These are phyloP conservation scores for Calosoma granatense DNA, from an alignment of 1,140 invertebrate species.

Conservation along the genomic window DNA sequence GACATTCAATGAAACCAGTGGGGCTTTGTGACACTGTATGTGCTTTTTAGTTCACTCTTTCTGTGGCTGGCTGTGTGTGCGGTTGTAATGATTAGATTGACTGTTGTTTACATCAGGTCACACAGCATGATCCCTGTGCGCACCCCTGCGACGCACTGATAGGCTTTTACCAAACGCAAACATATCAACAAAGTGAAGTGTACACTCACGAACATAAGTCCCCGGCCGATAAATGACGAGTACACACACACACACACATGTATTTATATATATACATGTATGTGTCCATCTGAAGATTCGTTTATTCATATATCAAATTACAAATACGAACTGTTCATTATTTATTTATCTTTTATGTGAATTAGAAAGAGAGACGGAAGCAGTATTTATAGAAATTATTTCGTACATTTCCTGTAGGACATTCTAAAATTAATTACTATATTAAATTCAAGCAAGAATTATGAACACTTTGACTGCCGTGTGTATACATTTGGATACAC, in stretches of 20 bases:
- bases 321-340: background rate
- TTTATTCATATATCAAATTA: background rate
- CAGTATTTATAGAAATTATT: too few species aligned
- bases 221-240: too few species aligned
- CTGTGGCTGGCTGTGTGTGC: background rate
- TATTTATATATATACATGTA: background rate
- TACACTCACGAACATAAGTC: background rate
- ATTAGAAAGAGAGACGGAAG: background rate
- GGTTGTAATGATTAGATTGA: conserved; percentile 17
- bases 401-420: too few species aligned
- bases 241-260: background rate
- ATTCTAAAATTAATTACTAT: too few species aligned
- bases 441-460: too few species aligned
- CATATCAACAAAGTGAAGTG: conserved; percentile 1
- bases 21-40: background rate
- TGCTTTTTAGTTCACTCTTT: conserved; percentile 17
- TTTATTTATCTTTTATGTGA: background rate
- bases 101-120: conserved; percentile 16
- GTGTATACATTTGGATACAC: too few species aligned
- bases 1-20: background rate
- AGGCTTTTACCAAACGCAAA: conserved; percentile 20
- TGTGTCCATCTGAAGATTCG: background rate
- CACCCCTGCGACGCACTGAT: conserved; percentile 11
- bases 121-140: conserved; percentile 10
- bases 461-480: too few species aligned